Evolutionary conservation across 2,797 vertebrate species (phyloP), one percentile per base, ranked within the genome.

Genomic region (Bufotes viridis): DNA sequence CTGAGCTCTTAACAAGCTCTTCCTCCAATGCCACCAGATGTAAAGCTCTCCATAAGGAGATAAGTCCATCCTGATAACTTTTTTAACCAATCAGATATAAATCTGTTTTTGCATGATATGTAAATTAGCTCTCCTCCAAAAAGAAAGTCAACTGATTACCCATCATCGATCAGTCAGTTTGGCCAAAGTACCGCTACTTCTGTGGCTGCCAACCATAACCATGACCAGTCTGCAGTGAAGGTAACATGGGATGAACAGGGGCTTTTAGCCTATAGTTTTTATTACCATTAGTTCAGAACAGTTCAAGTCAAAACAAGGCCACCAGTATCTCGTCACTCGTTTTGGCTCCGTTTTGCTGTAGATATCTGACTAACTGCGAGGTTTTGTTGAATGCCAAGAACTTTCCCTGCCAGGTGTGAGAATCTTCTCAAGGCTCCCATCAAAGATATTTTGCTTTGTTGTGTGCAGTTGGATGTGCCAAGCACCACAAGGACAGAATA

Each of bases 401-500:
- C 82, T 61, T 87, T 89, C 72, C 24, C 81, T 81, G 84, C 79
- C 90, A 92, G 91, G 89, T 92, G 89, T 88, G 82, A 88, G 78
- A 85, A 88, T 91, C 82, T 82, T 90, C 85, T 91, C 86, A 72
- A 85, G 88, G 89, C 84, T 90, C 6, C 86, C 85, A 91, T 90
- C 88, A 88, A 90, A 88, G 85, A 0, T 76, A 14, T 13, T 85
- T 80, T 5, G 81, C 84, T 90, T 92, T 93, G 90, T 89, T 90
- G 87, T 89, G 86, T 85, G 90, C 90, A 88, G 76, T 63, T 78
- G 82, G 87, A 89, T 78, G 24, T 87, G 49, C 78, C 76, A 0
- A 84, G 0, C 78, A 83, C 87, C 9, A 0, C 86, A 89, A 89
- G 89, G 89, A 92, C 89, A 93, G 87, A 90, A 91, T 91, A 91